Base-by-base conservation (phyloP, 2,797 vertebrate species). In the Rhynchotus rufescens region DNA sequence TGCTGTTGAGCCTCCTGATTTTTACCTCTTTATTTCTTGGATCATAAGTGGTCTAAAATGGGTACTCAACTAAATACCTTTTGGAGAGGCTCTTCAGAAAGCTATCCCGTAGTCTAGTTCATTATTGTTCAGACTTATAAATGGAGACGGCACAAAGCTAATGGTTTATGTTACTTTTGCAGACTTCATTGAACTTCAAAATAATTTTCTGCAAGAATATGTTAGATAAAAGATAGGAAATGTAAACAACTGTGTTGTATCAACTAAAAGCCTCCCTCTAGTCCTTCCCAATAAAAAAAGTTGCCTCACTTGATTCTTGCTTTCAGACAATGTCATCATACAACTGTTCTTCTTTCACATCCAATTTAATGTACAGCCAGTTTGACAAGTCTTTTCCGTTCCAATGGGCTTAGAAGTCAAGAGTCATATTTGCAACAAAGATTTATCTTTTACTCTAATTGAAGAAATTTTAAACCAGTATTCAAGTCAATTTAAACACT, bases 341-440 rank as follows among this genome's bases (percentile, higher is more conserved):
- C 76, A 64, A 84, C 59, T 66, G 80, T 66, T 47, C 61, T 66
- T 47, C 61, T 93, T 91, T 72, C 65, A 76, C 61, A 80, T 84
- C 83, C 92, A 71, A 94, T 95, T 95, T 96, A 95, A 93, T 91
- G 65, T 81, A 90, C 95, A 44, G 45, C 86, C 93, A 87, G 26
- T 90, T 86, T 69, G 79, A 92, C 76, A 94, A 28, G 42, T 77
- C 67, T 76, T 78, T 69, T 80, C 32, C 1, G 62, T 93, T 83
- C 65, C 69, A 89, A 45, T 28, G 73, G 79, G 84, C 78, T 89
- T 91, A 91, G 44, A 83, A 92, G 82, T 89, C 76, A 94, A 40
- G 25, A 40, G 86, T 88, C 77, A 90, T 64, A 59, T 62, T 36
- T 86, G 57, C 75, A 95, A 90, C 40, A 92, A 52, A 87, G 38